These are phyloP conservation scores for Thalassophryne amazonica DNA, from an alignment of 2,797 vertebrate genomes.

Conservation along the genomic window DNA sequence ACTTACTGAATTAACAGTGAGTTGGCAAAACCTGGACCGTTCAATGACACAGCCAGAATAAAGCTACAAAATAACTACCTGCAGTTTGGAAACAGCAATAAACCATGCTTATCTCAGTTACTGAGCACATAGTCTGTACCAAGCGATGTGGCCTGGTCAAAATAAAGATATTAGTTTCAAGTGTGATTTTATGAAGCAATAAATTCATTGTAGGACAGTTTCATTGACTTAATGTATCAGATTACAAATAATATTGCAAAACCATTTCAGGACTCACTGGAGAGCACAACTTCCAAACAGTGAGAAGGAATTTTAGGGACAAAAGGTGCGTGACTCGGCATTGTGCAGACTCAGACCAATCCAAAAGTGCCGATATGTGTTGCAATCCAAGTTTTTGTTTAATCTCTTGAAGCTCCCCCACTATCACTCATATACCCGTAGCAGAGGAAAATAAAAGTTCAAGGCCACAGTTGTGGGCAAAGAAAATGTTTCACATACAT, in stretches of 20 bases:
- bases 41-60: neutral
- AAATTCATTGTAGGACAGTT: constrained; percentile 1
- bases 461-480: constrained; percentile 1
- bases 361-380: constrained; percentile 26
- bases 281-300: constrained; percentile 4
- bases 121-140: neutral
- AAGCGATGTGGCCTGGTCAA: constrained; percentile 18
- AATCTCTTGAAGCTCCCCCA: constrained; percentile 23
- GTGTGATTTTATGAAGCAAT: constrained; percentile 55
- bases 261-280: constrained; percentile 22
- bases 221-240: constrained; percentile 7
- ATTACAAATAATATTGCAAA: constrained; percentile 27
- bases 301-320: too few relatives aligned
- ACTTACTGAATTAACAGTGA: constrained; percentile 24
- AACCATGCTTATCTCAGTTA: neutral
- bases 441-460: constrained; percentile 32
- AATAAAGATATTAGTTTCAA: constrained; percentile 19
- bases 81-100: neutral
- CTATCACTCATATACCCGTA: constrained; percentile 28
- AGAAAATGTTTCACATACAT: too few relatives aligned
- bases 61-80: constrained; percentile 2
- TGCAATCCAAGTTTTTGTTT: constrained; percentile 4
- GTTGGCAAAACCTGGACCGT: constrained; percentile 14
- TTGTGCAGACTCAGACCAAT: constrained; percentile 6
- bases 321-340: constrained; percentile 2